Percentiles rank a stretch among this genome's conserved stretches.
Conservation (phyloP, 2,797 vertebrate genomes). For the Nothura maculosa region DNA sequence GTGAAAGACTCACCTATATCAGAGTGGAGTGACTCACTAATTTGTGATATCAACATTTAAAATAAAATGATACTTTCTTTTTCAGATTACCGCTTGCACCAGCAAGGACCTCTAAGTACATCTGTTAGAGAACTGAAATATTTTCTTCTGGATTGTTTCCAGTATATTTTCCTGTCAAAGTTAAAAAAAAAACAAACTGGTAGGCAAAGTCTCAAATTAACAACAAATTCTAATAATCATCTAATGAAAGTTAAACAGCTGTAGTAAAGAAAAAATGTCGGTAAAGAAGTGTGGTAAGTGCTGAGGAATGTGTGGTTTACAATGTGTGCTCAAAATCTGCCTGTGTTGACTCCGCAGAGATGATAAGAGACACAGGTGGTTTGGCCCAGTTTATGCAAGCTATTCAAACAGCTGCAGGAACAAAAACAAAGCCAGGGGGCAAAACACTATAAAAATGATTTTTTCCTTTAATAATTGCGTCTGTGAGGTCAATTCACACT, state of each 20-base stretch:
- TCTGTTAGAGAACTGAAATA: not conserved
- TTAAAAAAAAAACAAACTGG: not conserved
- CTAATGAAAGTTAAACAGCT: not conserved
- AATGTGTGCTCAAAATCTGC: not conserved
- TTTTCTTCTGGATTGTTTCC: not conserved
- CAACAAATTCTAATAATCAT: not conserved
- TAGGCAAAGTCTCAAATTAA: not conserved
- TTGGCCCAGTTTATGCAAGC: not conserved
- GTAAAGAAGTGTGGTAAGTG: not conserved
- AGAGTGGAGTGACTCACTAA: not conserved
- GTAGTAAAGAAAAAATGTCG: not conserved
- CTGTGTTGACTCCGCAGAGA: constrained; percentile 29
- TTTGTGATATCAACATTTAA: not conserved
- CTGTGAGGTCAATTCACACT: not conserved
- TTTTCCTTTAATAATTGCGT: constrained; percentile 27
- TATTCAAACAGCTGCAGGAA: constrained; percentile 37
- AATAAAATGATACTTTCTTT: not conserved
- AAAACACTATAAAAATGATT: constrained; percentile 28
- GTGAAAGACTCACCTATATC: not conserved
- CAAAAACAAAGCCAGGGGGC: constrained; percentile 47
- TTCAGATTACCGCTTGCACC: not conserved
- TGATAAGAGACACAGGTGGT: constrained; percentile 40
- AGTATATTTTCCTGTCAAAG: not conserved
- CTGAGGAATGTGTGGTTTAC: constrained; percentile 27
- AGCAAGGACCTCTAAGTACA: not conserved